Conservation (phyloP, 2,888 invertebrate genomes). For the Melieria omissa region DNA sequence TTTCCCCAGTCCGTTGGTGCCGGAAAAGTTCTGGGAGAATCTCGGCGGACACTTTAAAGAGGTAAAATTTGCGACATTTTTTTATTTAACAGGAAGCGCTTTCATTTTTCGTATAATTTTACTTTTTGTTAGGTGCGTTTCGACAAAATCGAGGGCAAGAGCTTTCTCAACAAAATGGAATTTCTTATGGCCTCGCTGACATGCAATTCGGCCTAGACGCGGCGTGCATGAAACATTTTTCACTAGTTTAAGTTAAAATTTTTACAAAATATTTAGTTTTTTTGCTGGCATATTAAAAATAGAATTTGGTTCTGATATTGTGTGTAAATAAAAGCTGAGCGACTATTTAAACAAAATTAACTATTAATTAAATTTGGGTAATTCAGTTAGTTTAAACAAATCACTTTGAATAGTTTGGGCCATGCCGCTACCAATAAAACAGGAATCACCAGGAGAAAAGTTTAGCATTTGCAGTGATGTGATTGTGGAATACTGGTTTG, state of each 20-base stretch:
- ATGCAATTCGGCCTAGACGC: constrained; percentile 51
- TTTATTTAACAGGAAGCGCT: background rate
- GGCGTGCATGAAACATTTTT: background rate
- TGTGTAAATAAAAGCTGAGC: background rate
- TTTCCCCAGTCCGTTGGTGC: constrained; percentile 86
- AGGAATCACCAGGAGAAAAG: no score
- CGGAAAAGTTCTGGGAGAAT: constrained; percentile 93
- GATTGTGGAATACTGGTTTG: no score
- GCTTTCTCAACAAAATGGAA: constrained; percentile 96
- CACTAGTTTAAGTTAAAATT: background rate
- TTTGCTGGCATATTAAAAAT: no score
- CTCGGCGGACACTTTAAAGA: constrained; percentile 92
- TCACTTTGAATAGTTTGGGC: no score
- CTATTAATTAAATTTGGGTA: background rate
- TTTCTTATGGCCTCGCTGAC: constrained; percentile 83
- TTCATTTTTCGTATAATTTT: constrained; percentile 4
- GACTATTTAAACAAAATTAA: background rate
- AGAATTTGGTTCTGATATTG: no score
- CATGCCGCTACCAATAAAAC: no score
- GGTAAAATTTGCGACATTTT: constrained; percentile 66
- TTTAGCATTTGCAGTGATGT: no score
- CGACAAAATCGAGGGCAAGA: constrained; percentile 95
- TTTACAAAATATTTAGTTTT: background rate
- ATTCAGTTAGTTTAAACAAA: no score
- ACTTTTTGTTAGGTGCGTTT: constrained; percentile 70